A percentile compares a stretch with the other conserved stretches of the same genome.
These are phyloP conservation scores for Loripinus fragilis DNA, from an alignment of 2,888 invertebrate genomes.

Conservation along the genomic window DNA sequence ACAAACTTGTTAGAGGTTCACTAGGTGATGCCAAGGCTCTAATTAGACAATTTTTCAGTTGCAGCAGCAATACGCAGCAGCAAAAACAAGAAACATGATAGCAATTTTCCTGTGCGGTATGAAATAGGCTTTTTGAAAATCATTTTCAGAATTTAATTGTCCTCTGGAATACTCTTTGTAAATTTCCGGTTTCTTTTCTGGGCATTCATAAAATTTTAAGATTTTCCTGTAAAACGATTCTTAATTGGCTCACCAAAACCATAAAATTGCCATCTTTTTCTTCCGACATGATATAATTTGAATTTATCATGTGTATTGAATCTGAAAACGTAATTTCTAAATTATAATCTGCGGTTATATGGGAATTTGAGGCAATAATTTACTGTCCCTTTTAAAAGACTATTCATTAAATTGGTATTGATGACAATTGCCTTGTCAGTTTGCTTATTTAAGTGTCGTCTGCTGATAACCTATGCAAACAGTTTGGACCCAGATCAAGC, in stretches of 20 bases:
- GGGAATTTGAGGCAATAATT: constrained; percentile 19
- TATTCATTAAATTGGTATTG: constrained; percentile 9
- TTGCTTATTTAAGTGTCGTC: no score
- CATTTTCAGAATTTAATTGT: constrained; percentile 6
- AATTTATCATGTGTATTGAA: constrained; percentile 18
- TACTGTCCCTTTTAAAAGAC: constrained; percentile 17
- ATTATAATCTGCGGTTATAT: constrained; percentile 18
- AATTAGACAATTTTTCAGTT: no score
- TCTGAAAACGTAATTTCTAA: constrained; percentile 21
- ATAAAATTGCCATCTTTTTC: constrained; percentile 11
- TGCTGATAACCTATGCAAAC: no score
- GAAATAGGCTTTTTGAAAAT: constrained; percentile 2
- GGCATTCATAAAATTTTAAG: constrained; percentile 12
- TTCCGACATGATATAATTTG: constrained; percentile 13
- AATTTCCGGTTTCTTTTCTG: constrained; percentile 11
- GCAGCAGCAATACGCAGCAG: no score
- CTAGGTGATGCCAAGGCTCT: no score
- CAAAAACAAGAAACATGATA: background rate
- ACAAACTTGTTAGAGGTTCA: no score
- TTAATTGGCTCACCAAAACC: constrained; percentile 11
- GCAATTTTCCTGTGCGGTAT: background rate
- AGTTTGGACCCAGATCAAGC: no score
- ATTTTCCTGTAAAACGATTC: constrained; percentile 17
- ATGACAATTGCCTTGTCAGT: constrained; percentile 4
- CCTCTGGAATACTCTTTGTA: background rate